phyloP scores from a whole-genome alignment of 1,140 invertebrate species.

The Antheraea pernyi region DNA sequence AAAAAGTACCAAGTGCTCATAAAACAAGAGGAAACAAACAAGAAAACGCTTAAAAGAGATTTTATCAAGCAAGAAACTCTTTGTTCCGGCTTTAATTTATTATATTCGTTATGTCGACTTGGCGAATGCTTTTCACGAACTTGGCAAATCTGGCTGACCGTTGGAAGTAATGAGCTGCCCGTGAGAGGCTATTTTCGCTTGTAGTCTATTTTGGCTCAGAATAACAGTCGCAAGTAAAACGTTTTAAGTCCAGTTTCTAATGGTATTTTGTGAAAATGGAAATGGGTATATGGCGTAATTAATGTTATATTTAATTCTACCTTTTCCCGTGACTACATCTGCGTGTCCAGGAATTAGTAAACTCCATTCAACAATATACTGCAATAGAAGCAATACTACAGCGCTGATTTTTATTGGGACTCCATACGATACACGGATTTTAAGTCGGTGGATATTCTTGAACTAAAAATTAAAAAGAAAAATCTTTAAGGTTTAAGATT shows the following conservation, averaged over 20 bases:
- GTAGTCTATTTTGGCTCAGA: not conserved
- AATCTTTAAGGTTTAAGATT: too few species aligned
- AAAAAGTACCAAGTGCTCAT: not conserved
- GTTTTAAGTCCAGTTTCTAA: not conserved
- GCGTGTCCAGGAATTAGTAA: too few species aligned
- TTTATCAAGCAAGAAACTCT: slow-evolving; percentile 12
- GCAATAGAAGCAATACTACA: too few species aligned
- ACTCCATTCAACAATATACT: too few species aligned
- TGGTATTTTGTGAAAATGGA: too few species aligned
- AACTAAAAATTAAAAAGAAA: too few species aligned
- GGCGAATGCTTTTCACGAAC: slow-evolving; percentile 11
- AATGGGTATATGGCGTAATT: too few species aligned
- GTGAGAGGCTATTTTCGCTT: slow-evolving; percentile 11
- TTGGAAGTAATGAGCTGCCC: slow-evolving; percentile 18
- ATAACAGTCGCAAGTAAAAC: not conserved
- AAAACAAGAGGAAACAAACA: slow-evolving; percentile 1
- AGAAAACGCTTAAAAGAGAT: slow-evolving; percentile 6
- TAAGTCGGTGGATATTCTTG: too few species aligned
- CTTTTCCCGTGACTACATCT: too few species aligned
- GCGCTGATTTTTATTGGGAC: too few species aligned
- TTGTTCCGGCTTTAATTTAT: slow-evolving; percentile 14
- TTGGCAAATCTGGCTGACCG: slow-evolving; percentile 19
- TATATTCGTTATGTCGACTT: slow-evolving; percentile 12
- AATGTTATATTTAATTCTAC: too few species aligned
- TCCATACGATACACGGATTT: too few species aligned